Conservation (phyloP, 2,888 invertebrate species). For the Ophion costatus region DNA sequence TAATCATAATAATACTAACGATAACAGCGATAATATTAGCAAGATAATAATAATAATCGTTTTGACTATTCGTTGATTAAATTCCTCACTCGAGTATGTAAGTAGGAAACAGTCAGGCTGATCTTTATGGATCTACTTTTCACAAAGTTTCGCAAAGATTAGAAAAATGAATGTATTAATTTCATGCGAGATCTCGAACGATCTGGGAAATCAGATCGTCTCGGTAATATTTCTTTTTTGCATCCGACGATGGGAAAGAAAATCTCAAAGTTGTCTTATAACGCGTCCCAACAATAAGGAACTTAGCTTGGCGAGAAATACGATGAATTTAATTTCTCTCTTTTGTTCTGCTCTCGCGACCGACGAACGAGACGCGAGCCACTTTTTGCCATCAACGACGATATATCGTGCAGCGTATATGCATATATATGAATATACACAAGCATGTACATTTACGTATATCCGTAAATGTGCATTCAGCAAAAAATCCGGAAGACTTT, state of each 20-base stretch:
- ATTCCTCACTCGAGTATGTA: no score
- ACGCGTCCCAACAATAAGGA: constrained; percentile 36
- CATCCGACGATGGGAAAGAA: constrained; percentile 1
- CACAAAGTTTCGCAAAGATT: no score
- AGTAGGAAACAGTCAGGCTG: no score
- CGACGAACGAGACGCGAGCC: constrained; percentile 32
- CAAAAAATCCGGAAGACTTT: constrained; percentile 62
- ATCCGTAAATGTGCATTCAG: constrained; percentile 5
- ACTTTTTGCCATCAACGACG: constrained; percentile 28
- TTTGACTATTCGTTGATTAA: no score
- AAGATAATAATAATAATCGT: no score
- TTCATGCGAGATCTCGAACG: not conserved
- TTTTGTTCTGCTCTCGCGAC: constrained; percentile 44
- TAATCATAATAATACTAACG: no score
- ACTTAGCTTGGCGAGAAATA: constrained; percentile 4
- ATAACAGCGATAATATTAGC: no score
- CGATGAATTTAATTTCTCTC: constrained; percentile 45
- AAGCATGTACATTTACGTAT: not conserved
- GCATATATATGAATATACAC: not conserved
- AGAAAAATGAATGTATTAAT: no score
- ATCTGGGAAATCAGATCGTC: not conserved
- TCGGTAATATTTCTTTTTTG: constrained; percentile 21
- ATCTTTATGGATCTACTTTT: no score
- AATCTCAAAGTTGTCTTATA: constrained; percentile 1
- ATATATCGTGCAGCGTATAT: not conserved